A percentile compares a stretch with the other conserved stretches of the same genome.
Conservation (phyloP, 2,888 invertebrate genomes). For the Hyles lineata region DNA sequence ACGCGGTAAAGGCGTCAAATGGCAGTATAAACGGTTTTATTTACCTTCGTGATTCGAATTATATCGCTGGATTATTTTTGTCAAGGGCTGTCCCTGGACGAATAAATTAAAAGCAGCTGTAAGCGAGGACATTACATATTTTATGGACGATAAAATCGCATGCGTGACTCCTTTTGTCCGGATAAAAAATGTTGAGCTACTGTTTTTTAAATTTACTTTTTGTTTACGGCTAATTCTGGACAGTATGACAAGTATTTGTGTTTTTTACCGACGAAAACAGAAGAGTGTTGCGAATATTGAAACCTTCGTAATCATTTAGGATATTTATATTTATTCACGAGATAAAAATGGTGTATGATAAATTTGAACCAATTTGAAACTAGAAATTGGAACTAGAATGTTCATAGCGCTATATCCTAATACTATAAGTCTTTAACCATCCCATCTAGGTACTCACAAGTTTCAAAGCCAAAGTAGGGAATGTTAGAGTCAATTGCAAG, state of each 20-base stretch:
- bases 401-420: no score
- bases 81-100: slow-evolving; percentile 39
- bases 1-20: slow-evolving; percentile 70
- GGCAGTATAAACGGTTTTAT: slow-evolving; percentile 72
- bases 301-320: no score
- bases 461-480: no score
- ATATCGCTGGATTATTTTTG: slow-evolving; percentile 43
- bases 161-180: slow-evolving; percentile 39
- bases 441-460: no score
- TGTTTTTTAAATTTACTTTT: background rate
- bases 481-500: no score
- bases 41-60: slow-evolving; percentile 74
- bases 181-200: slow-evolving; percentile 26
- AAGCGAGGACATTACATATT: slow-evolving; percentile 49
- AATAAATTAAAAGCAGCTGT: slow-evolving; percentile 41
- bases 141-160: slow-evolving; percentile 52
- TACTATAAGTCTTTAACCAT: no score
- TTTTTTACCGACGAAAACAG: background rate
- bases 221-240: background rate
- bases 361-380: no score
- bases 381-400: no score
- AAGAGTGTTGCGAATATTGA: no score
- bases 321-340: no score
- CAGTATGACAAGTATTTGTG: no score
- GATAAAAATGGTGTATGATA: no score